Evolutionary conservation across 2,888 invertebrate species (phyloP).

Genomic region (Agriopis marginaria): DNA sequence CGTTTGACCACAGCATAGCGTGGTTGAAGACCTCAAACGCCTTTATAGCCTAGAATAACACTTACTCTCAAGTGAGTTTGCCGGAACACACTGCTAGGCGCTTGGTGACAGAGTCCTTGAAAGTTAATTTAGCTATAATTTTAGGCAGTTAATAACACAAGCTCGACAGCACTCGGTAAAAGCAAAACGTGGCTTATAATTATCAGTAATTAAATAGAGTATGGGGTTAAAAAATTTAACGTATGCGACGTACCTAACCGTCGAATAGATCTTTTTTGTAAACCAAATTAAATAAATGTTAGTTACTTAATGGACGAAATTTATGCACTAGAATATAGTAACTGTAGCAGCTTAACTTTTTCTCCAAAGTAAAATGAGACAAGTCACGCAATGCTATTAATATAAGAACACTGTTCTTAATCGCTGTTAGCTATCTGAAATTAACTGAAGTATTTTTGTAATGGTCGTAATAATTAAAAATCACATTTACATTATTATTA

Average conservation of each 20-base stretch:
- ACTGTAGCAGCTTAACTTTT: conserved; percentile 16
- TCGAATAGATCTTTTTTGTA: neutral
- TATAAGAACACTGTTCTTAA: conserved; percentile 24
- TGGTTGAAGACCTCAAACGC: no score
- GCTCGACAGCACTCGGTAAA: no score
- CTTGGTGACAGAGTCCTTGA: neutral
- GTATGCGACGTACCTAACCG: neutral
- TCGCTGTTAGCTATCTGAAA: conserved; percentile 4
- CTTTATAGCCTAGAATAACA: neutral
- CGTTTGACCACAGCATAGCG: neutral
- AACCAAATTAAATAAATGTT: conserved; percentile 8
- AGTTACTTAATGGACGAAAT: conserved; percentile 7
- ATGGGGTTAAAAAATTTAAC: neutral
- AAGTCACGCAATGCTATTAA: conserved; percentile 34
- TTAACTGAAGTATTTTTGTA: conserved; percentile 7
- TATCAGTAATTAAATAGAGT: neutral
- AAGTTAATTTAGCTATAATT: neutral
- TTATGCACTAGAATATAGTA: neutral
- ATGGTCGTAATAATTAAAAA: neutral
- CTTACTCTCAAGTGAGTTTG: neutral
- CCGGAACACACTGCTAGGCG: conserved; percentile 6
- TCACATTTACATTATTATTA: neutral
- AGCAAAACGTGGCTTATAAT: neutral
- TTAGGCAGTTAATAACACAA: neutral
- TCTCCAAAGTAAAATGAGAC: conserved; percentile 34